Percentiles rank a stretch among this genome's conserved stretches.
These are phyloP conservation scores for Epistrophella euchroma DNA, from an alignment of 2,888 invertebrate genomes.

Conservation along the genomic window DNA sequence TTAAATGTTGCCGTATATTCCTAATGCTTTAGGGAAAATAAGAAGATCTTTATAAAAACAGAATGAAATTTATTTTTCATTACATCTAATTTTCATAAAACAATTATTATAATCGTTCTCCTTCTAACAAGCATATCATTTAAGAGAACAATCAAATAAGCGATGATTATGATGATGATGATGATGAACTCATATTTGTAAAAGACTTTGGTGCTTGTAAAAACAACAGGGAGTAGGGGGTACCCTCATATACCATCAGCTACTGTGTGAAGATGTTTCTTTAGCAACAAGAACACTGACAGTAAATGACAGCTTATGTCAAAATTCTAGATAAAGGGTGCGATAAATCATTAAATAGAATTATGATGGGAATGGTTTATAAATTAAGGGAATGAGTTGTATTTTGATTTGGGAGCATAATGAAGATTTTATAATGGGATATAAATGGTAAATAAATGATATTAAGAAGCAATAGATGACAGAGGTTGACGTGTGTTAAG, in stretches of 20 bases:
- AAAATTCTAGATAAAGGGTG: conserved; percentile 61
- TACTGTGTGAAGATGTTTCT: conserved; percentile 7
- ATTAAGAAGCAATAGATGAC: neutral
- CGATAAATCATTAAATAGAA: conserved; percentile 32
- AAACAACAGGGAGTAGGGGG: neutral
- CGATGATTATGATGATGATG: conserved; percentile 7
- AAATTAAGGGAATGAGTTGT: conserved; percentile 39
- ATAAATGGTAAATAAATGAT: conserved; percentile 27
- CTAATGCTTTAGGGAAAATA: neutral
- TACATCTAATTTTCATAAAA: conserved; percentile 24
- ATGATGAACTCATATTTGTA: conserved; percentile 24
- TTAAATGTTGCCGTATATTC: neutral
- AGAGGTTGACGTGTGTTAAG: conserved; percentile 23
- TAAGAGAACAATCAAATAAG: conserved; percentile 32
- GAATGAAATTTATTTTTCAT: conserved; percentile 47
- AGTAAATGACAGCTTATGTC: conserved; percentile 62
- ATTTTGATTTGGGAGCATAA: conserved; percentile 44
- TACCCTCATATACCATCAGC: neutral
- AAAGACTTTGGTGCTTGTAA: conserved; percentile 13
- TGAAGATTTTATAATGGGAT: conserved; percentile 9
- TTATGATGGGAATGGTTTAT: conserved; percentile 26
- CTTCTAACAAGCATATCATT: conserved; percentile 4
- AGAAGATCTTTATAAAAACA: neutral
- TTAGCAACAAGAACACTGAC: conserved; percentile 10
- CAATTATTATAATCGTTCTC: conserved; percentile 33